Conservation (phyloP, 2,113 vertebrate species). For the Tringa solitaria region DNA sequence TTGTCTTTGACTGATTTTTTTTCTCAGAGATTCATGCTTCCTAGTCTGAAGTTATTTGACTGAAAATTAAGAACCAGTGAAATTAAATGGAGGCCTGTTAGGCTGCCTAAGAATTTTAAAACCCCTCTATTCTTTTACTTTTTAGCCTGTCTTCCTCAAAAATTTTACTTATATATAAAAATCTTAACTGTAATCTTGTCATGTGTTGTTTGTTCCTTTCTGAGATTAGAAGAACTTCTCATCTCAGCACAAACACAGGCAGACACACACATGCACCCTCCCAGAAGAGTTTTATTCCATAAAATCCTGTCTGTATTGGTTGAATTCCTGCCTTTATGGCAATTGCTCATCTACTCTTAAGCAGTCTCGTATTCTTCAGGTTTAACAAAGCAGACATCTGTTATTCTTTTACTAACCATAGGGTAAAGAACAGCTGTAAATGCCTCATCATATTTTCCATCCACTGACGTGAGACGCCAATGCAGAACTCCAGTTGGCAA, state of each 20-base stretch:
- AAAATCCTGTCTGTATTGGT: background rate
- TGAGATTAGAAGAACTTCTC: background rate
- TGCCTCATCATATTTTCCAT: background rate
- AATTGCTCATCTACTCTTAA: background rate
- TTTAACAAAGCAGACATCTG: background rate
- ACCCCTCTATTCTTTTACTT: background rate
- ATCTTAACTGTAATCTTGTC: background rate
- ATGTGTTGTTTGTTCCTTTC: background rate
- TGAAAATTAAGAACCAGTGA: background rate
- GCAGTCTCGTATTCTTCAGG: background rate
- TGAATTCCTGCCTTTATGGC: background rate
- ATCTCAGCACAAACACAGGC: background rate
- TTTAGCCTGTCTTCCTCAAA: background rate
- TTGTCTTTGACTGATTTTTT: background rate
- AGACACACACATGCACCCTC: background rate
- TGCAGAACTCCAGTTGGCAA: background rate
- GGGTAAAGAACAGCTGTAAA: constrained; percentile 21
- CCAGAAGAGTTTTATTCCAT: background rate
- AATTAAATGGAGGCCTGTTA: background rate
- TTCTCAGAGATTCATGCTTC: background rate
- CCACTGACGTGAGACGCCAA: background rate
- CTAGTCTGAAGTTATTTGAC: background rate
- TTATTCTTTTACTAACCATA: constrained; percentile 1
- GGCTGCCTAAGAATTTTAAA: background rate
- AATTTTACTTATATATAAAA: background rate